phyloP scores from a whole-genome alignment of 1,140 invertebrate genomes.

The Parapsyche elsis region DNA sequence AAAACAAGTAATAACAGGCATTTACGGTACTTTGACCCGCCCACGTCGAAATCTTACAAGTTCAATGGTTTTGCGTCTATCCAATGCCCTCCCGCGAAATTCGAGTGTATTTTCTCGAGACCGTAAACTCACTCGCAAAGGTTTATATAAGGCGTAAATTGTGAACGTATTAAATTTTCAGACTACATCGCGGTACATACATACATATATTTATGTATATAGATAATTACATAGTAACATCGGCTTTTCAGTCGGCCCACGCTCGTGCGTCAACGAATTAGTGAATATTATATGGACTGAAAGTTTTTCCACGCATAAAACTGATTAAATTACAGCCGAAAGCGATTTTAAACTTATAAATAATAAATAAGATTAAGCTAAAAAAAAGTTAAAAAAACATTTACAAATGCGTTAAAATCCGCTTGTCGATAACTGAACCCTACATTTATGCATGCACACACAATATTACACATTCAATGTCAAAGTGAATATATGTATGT shows the following conservation, averaged over 20 bases:
- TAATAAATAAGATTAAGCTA: no score
- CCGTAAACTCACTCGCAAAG: neutral
- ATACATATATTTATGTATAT: no score
- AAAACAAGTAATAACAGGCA: slow-evolving; percentile 2
- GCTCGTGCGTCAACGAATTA: slow-evolving; percentile 4
- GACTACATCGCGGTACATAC: neutral
- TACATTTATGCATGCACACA: no score
- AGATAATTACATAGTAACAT: neutral
- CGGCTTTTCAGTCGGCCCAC: neutral
- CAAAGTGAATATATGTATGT: no score
- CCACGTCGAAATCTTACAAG: slow-evolving; percentile 18
- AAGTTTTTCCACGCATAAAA: slow-evolving; percentile 1
- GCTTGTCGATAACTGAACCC: no score
- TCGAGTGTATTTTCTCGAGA: neutral
- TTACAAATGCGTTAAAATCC: no score
- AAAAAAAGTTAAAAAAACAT: no score
- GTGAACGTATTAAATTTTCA: neutral
- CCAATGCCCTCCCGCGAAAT: neutral
- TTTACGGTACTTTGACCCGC: slow-evolving; percentile 16
- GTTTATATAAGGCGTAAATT: neutral
- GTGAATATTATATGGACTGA: neutral
- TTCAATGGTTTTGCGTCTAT: slow-evolving; percentile 18
- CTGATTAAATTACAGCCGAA: no score
- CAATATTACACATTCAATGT: no score
- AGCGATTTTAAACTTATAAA: no score